These are phyloP conservation scores for Polydrusus pterygomalis DNA, from an alignment of 2,888 invertebrate genomes.

Conservation along the genomic window DNA sequence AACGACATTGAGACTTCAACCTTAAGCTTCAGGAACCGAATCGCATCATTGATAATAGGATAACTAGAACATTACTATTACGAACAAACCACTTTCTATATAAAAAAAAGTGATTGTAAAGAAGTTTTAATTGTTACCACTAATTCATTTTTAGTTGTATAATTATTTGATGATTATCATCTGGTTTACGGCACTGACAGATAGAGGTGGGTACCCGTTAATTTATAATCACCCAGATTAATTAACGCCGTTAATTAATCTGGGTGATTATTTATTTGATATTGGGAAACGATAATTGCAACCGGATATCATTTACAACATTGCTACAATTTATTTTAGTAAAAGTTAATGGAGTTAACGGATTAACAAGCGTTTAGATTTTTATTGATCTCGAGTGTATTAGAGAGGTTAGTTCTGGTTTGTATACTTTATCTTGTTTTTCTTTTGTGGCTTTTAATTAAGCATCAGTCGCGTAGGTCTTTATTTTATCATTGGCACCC, in stretches of 20 bases:
- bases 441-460: too few relatives aligned
- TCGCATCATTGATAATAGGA: background rate
- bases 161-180: slow-evolving; percentile 21
- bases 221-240: too few relatives aligned
- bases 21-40: background rate
- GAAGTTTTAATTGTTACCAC: background rate
- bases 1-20: too few relatives aligned
- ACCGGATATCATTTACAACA: slow-evolving; percentile 24
- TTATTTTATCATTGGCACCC: too few relatives aligned
- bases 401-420: too few relatives aligned
- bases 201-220: slow-evolving; percentile 11
- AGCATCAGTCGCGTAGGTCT: too few relatives aligned
- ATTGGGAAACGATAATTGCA: slow-evolving; percentile 41
- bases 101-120: background rate
- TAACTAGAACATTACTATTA: slow-evolving; percentile 5
- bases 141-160: slow-evolving; percentile 10
- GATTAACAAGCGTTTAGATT: background rate
- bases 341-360: background rate
- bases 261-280: slow-evolving; percentile 38
- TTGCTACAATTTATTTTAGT: slow-evolving; percentile 10
- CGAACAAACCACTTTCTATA: slow-evolving; percentile 6
- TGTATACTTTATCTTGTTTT: too few relatives aligned
- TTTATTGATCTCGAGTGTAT: background rate
- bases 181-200: background rate
- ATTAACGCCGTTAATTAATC: slow-evolving; percentile 45